A percentile compares a stretch with the other conserved stretches of the same genome.
These are phyloP conservation scores for Marronus borbonicus DNA, from an alignment of 2,888 invertebrate species.

Conservation along the genomic window DNA sequence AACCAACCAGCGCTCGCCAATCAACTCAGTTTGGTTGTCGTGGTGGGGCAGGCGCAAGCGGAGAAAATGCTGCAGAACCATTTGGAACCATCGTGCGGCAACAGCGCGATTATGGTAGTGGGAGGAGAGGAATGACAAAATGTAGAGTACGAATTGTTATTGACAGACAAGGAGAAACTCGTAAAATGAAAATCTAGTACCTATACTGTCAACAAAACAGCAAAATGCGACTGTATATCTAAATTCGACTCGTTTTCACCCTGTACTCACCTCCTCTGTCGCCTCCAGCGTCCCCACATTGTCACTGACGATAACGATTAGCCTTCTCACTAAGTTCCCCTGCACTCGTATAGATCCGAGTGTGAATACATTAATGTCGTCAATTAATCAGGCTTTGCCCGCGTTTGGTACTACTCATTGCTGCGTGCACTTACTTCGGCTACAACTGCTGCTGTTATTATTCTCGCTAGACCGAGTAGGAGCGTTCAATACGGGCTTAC, in stretches of 20 bases:
- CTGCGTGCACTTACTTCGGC: constrained; percentile 10
- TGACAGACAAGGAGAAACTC: constrained; percentile 38
- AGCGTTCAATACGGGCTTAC: constrained; percentile 30
- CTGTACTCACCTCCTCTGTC: constrained; percentile 30
- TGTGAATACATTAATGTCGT: constrained; percentile 49
- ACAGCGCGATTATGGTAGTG: constrained; percentile 21
- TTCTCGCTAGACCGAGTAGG: constrained; percentile 26
- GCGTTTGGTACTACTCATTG: constrained; percentile 21
- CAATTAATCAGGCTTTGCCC: constrained; percentile 46
- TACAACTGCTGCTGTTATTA: constrained; percentile 21
- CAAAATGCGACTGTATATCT: constrained; percentile 19
- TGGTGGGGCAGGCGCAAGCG: constrained; percentile 52
- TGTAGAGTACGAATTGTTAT: constrained; percentile 42
- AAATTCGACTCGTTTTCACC: constrained; percentile 50
- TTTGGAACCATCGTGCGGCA: constrained; percentile 51
- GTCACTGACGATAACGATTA: constrained; percentile 48
- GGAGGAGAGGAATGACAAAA: constrained; percentile 39
- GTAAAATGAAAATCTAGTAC: constrained; percentile 40
- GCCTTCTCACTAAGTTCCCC: constrained; percentile 44
- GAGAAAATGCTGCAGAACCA: constrained; percentile 52
- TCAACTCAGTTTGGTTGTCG: constrained; percentile 51
- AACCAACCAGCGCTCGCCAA: constrained; percentile 52
- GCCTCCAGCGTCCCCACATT: constrained; percentile 25
- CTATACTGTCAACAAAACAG: constrained; percentile 9
- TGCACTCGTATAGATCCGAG: constrained; percentile 29